These are phyloP conservation scores for Propithecus perrieri DNA, from an alignment of 2,797 vertebrate genomes.

Conservation along the genomic window DNA sequence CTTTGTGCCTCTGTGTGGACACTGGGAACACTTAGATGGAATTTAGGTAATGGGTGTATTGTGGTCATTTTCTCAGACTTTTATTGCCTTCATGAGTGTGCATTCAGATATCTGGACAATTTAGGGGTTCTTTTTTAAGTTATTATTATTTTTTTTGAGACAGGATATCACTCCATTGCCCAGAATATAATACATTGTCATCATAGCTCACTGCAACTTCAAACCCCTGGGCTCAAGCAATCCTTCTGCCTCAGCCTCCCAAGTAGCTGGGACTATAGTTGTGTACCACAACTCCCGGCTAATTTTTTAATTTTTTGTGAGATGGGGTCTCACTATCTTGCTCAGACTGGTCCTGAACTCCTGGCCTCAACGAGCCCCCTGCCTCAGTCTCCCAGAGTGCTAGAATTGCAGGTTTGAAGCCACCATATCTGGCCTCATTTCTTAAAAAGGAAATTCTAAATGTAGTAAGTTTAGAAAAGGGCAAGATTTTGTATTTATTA, in stretches of 20 bases:
- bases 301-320: not conserved
- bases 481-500: not conserved
- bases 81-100: not conserved
- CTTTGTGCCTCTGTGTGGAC: not conserved
- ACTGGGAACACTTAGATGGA: not conserved
- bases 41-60: not conserved
- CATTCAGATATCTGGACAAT: not conserved
- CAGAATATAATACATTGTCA: no score
- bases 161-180: not conserved
- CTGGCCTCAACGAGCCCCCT: not conserved
- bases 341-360: not conserved
- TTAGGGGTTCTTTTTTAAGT: not conserved
- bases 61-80: not conserved
- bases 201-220: not conserved
- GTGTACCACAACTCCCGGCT: rapidly evolving
- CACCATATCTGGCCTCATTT: not conserved
- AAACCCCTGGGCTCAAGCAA: not conserved
- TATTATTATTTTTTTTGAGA: not conserved
- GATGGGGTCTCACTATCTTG: not conserved
- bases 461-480: not conserved
- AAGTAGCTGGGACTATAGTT: not conserved
- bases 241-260: not conserved
- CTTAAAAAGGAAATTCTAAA: not conserved
- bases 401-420: not conserved
- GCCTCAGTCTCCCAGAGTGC: not conserved